These are phyloP conservation scores for Drosophila fulvimacula DNA, from an alignment of 2,888 invertebrate genomes.

Conservation along the genomic window DNA sequence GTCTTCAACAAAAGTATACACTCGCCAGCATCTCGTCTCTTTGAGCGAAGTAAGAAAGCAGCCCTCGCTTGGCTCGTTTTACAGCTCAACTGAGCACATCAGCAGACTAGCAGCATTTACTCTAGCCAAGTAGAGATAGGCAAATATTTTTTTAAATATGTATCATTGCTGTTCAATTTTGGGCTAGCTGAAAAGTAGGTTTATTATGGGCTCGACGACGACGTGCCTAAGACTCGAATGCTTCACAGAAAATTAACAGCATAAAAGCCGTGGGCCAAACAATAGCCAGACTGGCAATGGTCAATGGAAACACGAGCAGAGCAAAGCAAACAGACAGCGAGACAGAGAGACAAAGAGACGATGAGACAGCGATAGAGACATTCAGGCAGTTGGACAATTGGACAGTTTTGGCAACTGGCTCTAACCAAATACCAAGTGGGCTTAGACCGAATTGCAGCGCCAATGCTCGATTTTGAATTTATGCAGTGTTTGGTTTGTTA, in stretches of 20 bases:
- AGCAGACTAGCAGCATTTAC: not conserved
- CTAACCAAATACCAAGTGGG: conserved; percentile 72
- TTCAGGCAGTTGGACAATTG: conserved; percentile 11
- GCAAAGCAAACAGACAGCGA: conserved; percentile 48
- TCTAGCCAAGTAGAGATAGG: not conserved
- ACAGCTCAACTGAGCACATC: not conserved
- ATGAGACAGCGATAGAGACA: conserved; percentile 31
- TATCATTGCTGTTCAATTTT: conserved; percentile 44
- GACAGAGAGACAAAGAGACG: conserved; percentile 1
- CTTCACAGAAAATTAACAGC: conserved; percentile 67
- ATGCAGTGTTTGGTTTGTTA: conserved; percentile 78
- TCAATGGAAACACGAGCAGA: conserved; percentile 45
- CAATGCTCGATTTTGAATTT: conserved; percentile 68
- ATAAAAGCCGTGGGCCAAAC: conserved; percentile 70
- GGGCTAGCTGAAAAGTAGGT: conserved; percentile 63
- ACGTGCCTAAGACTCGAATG: conserved; percentile 26
- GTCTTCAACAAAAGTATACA: not conserved
- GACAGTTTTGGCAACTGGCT: conserved; percentile 45
- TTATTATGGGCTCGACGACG: conserved; percentile 46
- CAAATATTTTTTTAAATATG: conserved; percentile 3
- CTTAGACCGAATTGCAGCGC: conserved; percentile 38
- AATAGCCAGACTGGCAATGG: conserved; percentile 48
- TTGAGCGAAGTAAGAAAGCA: not conserved
- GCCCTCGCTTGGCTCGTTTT: not conserved
- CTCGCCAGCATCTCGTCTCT: too few relatives aligned